Evolutionary conservation across 92 coral and sea anemone genomes (phyloP).

Genomic region (Phenganax stokvisi): DNA sequence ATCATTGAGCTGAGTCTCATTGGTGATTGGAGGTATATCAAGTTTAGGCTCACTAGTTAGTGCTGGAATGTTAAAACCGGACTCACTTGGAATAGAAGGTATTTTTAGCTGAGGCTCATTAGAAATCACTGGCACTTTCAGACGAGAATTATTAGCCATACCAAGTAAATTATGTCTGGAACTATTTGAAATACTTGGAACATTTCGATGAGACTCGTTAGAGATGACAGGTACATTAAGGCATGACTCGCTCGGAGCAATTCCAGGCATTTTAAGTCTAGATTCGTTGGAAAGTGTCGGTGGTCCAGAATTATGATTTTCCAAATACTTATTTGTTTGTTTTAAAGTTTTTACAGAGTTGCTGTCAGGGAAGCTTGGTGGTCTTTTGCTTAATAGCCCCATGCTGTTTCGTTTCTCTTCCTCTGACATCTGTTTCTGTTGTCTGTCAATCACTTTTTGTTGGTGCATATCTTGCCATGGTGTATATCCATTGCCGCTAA

Average conservation of each 20-base stretch:
- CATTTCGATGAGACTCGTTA: constrained; percentile 5
- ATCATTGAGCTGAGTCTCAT: constrained; percentile 9
- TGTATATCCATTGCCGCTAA: constrained; percentile 37
- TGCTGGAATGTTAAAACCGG: constrained; percentile 15
- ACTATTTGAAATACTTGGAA: neutral
- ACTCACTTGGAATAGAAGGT: constrained; percentile 2
- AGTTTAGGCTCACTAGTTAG: constrained; percentile 20
- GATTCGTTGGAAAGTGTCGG: constrained; percentile 1
- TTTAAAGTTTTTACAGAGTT: constrained; percentile 14
- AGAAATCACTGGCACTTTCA: constrained; percentile 5
- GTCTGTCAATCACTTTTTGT: constrained; percentile 27
- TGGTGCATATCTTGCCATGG: constrained; percentile 39
- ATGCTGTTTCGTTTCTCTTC: constrained; percentile 23
- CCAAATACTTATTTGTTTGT: constrained; percentile 15
- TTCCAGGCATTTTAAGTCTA: neutral
- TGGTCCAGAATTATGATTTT: constrained; percentile 19
- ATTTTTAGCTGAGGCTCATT: constrained; percentile 7
- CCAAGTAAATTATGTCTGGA: constrained; percentile 20
- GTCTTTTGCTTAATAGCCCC: constrained; percentile 14
- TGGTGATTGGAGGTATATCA: constrained; percentile 17
- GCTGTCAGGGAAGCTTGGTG: constrained; percentile 16
- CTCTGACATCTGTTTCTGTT: constrained; percentile 12
- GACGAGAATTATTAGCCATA: constrained; percentile 1
- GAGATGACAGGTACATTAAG: constrained; percentile 22
- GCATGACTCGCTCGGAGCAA: constrained; percentile 14